Evolutionary conservation across 2,113 vertebrate species (phyloP).

Genomic region (Clupea harengus): DNA sequence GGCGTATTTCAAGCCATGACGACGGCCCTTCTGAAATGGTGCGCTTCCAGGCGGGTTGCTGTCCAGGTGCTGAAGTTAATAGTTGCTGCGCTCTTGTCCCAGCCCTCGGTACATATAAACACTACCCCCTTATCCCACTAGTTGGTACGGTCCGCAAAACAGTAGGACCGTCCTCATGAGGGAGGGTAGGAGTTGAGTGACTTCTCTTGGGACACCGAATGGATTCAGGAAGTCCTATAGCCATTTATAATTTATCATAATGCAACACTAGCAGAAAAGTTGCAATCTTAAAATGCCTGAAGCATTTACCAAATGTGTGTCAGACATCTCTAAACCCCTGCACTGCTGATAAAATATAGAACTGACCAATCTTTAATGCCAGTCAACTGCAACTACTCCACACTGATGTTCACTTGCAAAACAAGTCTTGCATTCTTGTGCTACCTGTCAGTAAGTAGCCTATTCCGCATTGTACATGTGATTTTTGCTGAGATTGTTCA

Average conservation of each 20-base stretch:
- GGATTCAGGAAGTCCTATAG: constrained; percentile 7
- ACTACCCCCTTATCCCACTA: constrained; percentile 29
- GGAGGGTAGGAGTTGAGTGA: constrained; percentile 33
- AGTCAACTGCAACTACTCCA: neutral
- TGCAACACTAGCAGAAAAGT: neutral
- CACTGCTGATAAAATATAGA: neutral
- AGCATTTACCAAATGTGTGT: neutral
- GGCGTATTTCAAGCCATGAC: constrained; percentile 37
- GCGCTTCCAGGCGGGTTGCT: constrained; percentile 38
- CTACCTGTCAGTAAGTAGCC: no score
- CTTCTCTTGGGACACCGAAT: constrained; percentile 38
- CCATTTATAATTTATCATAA: neutral
- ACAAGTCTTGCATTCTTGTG: no score
- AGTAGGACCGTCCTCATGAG: constrained; percentile 44
- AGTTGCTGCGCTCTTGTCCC: constrained; percentile 22
- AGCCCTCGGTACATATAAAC: constrained; percentile 33
- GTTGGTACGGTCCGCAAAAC: constrained; percentile 54
- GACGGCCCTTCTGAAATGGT: neutral
- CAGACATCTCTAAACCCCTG: neutral
- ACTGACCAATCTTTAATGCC: neutral
- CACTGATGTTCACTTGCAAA: no score
- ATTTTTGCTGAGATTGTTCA: no score
- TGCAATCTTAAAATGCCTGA: neutral
- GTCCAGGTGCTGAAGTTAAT: constrained; percentile 54
- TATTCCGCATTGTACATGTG: no score